Percentiles rank a stretch among this genome's conserved stretches.
phyloP scores from a whole-genome alignment of 2,113 vertebrate species.

The Carlito syrichta region DNA sequence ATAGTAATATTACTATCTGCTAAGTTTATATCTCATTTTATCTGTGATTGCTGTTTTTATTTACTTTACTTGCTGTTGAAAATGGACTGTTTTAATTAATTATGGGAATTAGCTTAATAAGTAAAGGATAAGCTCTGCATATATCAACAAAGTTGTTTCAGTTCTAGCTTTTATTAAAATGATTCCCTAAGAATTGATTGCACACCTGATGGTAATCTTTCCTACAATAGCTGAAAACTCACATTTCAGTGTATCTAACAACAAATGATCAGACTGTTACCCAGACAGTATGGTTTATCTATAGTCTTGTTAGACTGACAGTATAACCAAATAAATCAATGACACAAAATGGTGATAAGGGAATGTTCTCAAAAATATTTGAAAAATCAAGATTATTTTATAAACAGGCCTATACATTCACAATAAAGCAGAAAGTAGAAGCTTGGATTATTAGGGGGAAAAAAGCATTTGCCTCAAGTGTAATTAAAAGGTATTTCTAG shows the following conservation, averaged over 20 bases:
- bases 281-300: not conserved
- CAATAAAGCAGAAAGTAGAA: not conserved
- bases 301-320: not conserved
- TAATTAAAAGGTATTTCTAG: not conserved
- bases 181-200: not conserved
- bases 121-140: not conserved
- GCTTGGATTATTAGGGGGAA: not conserved
- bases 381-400: not conserved
- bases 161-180: not conserved
- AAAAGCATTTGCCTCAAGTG: not conserved
- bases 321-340: not conserved
- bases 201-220: not conserved
- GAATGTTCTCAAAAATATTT: not conserved
- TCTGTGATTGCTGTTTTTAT: slow-evolving; percentile 21
- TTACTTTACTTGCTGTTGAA: slow-evolving; percentile 58
- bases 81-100: slow-evolving; percentile 44
- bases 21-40: slow-evolving; percentile 14
- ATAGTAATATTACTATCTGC: not conserved
- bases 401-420: not conserved
- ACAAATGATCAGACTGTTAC: not conserved
- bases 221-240: not conserved
- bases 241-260: not conserved
- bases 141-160: not conserved
- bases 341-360: not conserved
- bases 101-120: not conserved